Evolutionary conservation across 2,113 vertebrate genomes (phyloP).

Genomic region (Halichoerus grypus): DNA sequence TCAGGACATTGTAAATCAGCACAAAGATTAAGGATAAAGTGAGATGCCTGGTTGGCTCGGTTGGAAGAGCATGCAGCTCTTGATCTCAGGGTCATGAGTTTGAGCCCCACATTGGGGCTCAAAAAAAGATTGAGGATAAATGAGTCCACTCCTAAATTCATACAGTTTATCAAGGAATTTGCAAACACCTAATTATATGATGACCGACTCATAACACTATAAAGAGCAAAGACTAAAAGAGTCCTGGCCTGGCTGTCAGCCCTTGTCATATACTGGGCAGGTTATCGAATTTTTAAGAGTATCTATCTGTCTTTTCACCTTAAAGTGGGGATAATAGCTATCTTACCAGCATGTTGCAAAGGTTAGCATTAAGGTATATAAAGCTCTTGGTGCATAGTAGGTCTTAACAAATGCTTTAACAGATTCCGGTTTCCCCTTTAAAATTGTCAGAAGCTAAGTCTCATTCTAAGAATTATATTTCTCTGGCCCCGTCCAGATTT

Average conservation of each 20-base stretch:
- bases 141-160: background rate
- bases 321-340: background rate
- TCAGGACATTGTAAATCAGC: background rate
- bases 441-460: background rate
- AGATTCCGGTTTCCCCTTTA: background rate
- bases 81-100: background rate
- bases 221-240: background rate
- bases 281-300: background rate
- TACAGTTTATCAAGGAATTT: background rate
- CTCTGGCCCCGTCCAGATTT: background rate
- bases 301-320: background rate
- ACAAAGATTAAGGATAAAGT: background rate
- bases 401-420: background rate
- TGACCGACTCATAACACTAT: background rate
- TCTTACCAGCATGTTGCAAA: background rate
- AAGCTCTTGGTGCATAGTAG: background rate
- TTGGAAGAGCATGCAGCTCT: background rate
- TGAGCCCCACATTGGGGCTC: background rate
- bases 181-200: background rate
- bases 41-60: background rate
- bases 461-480: background rate
- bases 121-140: background rate
- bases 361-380: background rate
- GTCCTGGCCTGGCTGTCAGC: background rate
- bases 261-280: background rate